Evolutionary conservation across 2,113 vertebrate genomes (phyloP).

Genomic region (Ramphastos sulfuratus): DNA sequence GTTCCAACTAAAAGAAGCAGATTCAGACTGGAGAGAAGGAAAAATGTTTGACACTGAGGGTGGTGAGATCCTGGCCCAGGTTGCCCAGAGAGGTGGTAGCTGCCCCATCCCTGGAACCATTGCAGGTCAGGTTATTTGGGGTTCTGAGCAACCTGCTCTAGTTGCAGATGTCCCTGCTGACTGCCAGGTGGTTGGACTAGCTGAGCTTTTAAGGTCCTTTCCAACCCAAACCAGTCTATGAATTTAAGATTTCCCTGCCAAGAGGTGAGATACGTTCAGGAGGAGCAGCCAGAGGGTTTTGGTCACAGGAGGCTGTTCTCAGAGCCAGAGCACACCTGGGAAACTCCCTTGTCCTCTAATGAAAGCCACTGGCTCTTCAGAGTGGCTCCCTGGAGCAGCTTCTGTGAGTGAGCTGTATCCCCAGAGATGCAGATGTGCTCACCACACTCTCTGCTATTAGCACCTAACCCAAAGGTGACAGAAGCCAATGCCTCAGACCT

Average conservation of each 20-base stretch:
- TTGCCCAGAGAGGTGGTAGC: too few relatives aligned
- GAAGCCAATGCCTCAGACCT: not conserved
- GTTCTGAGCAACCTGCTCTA: too few relatives aligned
- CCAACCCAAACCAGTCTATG: too few relatives aligned
- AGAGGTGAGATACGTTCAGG: rapidly evolving
- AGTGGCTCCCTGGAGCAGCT: not conserved
- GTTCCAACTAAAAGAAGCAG: too few relatives aligned
- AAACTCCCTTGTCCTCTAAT: not conserved
- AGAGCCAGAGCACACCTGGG: not conserved
- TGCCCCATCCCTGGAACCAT: too few relatives aligned
- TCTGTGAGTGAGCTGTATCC: not conserved
- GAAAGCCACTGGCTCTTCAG: not conserved
- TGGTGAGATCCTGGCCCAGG: too few relatives aligned
- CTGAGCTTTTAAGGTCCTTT: too few relatives aligned
- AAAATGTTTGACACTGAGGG: too few relatives aligned
- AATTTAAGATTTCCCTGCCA: not conserved
- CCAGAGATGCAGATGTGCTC: not conserved
- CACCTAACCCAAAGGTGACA: not conserved
- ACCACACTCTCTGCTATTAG: not conserved
- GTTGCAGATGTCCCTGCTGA: too few relatives aligned
- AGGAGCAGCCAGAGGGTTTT: not conserved
- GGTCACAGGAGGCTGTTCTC: not conserved
- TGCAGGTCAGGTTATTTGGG: too few relatives aligned
- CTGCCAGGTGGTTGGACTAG: too few relatives aligned
- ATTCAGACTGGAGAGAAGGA: too few relatives aligned